phyloP scores from a whole-genome alignment of 23 tunicate species.

The Phallusia fumigata region DNA sequence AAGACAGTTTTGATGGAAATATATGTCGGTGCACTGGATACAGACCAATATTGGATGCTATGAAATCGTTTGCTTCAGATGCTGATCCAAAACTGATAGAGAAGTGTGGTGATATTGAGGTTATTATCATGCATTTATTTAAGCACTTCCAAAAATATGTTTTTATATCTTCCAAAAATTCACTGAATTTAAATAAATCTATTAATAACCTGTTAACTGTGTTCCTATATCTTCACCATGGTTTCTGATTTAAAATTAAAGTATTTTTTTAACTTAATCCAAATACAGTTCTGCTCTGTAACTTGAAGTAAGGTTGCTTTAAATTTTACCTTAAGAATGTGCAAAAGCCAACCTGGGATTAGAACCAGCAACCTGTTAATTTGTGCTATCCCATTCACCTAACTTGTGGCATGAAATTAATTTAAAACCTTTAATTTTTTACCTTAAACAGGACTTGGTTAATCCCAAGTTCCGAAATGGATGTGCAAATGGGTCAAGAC shows the following conservation, averaged over 20 bases:
- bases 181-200: background rate
- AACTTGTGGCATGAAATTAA: too few species aligned
- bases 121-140: background rate
- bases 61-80: conserved; percentile 70
- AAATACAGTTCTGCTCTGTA: too few species aligned
- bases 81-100: conserved; percentile 53
- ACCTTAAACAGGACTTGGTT: background rate
- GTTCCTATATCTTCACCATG: too few species aligned
- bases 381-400: too few species aligned
- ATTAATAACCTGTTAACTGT: too few species aligned
- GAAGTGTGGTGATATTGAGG: conserved; percentile 72
- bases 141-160: background rate
- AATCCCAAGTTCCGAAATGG: background rate
- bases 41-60: conserved; percentile 79
- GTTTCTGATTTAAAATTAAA: too few species aligned
- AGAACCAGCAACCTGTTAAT: too few species aligned
- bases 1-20: conserved; percentile 84
- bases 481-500: background rate
- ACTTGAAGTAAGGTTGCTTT: too few species aligned
- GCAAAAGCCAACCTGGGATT: too few species aligned
- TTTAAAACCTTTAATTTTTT: too few species aligned
- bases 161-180: background rate
- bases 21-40: conserved; percentile 89
- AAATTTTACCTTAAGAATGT: too few species aligned
- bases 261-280: too few species aligned